Conservation (phyloP, 2,797 vertebrate species). For the Macrochelys suwanniensis region DNA sequence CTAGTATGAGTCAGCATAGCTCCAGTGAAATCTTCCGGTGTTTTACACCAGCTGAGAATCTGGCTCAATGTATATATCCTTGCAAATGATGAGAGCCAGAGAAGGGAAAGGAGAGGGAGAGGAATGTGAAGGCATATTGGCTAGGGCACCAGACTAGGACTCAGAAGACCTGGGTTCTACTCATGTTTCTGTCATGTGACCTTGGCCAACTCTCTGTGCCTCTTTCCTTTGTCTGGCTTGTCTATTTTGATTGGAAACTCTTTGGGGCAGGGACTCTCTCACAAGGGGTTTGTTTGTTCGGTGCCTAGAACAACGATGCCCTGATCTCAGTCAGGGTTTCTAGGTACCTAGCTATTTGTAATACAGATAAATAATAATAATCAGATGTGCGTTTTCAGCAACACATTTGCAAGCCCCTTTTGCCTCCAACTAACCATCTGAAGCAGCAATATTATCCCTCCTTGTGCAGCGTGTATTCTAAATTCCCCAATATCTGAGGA, state of each 20-base stretch:
- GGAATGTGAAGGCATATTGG: neutral
- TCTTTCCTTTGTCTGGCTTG: neutral
- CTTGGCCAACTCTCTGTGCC: neutral
- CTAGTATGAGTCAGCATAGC: slow-evolving; percentile 20
- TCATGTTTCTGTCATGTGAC: neutral
- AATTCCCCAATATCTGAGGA: neutral
- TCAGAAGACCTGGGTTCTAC: slow-evolving; percentile 18
- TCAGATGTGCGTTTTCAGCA: neutral
- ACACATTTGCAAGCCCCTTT: neutral
- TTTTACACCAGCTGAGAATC: neutral
- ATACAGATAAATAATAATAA: neutral
- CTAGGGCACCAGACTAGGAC: neutral
- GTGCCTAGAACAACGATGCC: neutral
- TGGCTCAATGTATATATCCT: neutral
- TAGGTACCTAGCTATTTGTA: neutral
- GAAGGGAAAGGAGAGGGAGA: neutral
- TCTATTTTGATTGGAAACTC: neutral
- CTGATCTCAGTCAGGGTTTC: neutral
- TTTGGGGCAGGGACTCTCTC: neutral
- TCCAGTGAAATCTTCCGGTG: neutral
- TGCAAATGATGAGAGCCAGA: neutral
- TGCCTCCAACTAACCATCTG: neutral
- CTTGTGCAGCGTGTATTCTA: neutral
- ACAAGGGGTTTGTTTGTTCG: accelerated
- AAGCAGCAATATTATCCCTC: neutral